Conservation (phyloP, 2,797 vertebrate genomes). For the Telmatherina bonti region DNA sequence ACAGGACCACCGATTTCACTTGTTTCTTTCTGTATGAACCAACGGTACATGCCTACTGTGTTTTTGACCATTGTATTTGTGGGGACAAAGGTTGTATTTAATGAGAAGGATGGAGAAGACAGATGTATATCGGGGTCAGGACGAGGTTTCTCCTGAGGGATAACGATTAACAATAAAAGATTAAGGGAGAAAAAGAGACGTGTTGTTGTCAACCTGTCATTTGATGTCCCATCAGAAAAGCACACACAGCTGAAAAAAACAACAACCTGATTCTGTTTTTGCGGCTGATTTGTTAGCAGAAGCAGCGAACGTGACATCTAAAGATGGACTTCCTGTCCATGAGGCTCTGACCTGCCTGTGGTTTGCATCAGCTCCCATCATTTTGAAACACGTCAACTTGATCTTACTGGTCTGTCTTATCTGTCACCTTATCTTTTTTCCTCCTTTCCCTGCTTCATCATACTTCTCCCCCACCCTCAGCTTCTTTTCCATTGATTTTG, state of each 20-base stretch:
- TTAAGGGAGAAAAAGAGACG: slow-evolving; percentile 59
- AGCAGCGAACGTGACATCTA: slow-evolving; percentile 34
- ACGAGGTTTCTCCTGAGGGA: slow-evolving; percentile 62
- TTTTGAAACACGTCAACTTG: slow-evolving; percentile 58
- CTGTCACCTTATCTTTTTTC: slow-evolving; percentile 43
- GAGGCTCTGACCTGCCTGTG: slow-evolving; percentile 50
- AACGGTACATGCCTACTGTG: slow-evolving; percentile 80
- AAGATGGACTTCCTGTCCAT: slow-evolving; percentile 57
- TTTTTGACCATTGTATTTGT: slow-evolving; percentile 84
- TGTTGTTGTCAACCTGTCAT: slow-evolving; percentile 37
- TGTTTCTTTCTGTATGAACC: slow-evolving; percentile 79
- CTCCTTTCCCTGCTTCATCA: slow-evolving; percentile 33
- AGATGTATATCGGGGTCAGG: slow-evolving; percentile 64
- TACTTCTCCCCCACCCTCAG: slow-evolving; percentile 8
- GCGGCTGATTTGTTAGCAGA: slow-evolving; percentile 60
- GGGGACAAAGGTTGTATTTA: slow-evolving; percentile 69
- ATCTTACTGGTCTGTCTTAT: slow-evolving; percentile 60
- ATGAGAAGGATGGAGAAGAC: slow-evolving; percentile 41
- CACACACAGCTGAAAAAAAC: slow-evolving; percentile 10
- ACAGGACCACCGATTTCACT: slow-evolving; percentile 52
- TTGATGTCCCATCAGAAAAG: slow-evolving; percentile 37
- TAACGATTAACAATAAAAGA: slow-evolving; percentile 79
- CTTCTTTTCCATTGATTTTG: slow-evolving; percentile 53
- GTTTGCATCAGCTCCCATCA: slow-evolving; percentile 45
- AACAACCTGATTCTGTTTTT: slow-evolving; percentile 26